Percentiles rank a stretch among this genome's conserved stretches.
Evolutionary conservation across 1,140 invertebrate genomes (phyloP).

Genomic region (Apis cerana): DNA sequence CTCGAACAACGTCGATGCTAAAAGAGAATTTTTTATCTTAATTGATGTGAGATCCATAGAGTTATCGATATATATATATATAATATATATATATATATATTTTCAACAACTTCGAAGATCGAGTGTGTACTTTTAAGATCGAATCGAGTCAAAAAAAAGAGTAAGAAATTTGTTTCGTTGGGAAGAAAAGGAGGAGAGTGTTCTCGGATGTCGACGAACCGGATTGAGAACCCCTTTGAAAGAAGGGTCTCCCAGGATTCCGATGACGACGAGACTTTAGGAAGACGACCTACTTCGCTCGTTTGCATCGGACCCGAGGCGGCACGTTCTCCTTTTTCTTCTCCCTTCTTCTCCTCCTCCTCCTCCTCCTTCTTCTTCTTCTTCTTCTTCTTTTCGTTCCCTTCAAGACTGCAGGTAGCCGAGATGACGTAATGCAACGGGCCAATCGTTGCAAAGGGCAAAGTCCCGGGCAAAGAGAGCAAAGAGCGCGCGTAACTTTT

Average conservation of each 20-base stretch:
- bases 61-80: too few species aligned
- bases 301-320: slow-evolving; percentile 54
- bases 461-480: slow-evolving; percentile 19
- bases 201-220: not conserved
- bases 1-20: not conserved
- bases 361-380: not conserved
- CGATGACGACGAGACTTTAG: slow-evolving; percentile 51
- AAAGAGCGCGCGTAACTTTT: not conserved
- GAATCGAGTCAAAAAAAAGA: too few species aligned
- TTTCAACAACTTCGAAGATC: too few species aligned
- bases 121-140: too few species aligned
- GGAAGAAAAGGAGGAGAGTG: too few species aligned
- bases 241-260: slow-evolving; percentile 40
- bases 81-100: too few species aligned
- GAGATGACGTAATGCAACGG: slow-evolving; percentile 54
- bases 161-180: too few species aligned
- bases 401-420: slow-evolving; percentile 46
- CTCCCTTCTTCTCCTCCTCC: not conserved
- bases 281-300: slow-evolving; percentile 50
- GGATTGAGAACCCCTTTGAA: slow-evolving; percentile 41
- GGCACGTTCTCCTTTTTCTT: slow-evolving; percentile 10
- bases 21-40: too few species aligned
- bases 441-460: slow-evolving; percentile 50
- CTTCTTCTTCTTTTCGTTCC: not conserved
- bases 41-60: too few species aligned